Evolutionary conservation across 2,888 invertebrate genomes (phyloP), one percentile per base, ranked within the genome.

Genomic region (Cyaniris semiargus): DNA sequence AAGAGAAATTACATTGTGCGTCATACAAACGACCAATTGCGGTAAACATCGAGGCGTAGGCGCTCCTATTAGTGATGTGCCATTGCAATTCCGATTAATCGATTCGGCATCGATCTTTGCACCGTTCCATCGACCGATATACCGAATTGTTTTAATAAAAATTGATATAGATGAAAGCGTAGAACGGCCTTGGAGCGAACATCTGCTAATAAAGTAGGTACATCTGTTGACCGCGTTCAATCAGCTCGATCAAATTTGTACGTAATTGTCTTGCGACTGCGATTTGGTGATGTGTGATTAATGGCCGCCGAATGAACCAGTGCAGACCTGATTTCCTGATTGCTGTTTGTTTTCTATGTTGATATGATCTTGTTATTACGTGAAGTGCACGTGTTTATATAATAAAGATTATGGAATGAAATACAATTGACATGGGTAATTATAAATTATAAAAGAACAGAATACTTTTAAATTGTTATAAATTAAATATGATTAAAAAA

Each of bases 71-170:
- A 89, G 91, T 87, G 86, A 87, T 85, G 83, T 86, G 86, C 85
- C 86, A 88, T 86, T 91, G 91, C 91, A 91, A 93, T 90, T 91
- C 84, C 88, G 84, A 88, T 88, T 91, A 93, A 94, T 92, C 90
- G 92, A 92, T 91, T 91, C 88, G 90, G 89, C 92, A 92, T 92
- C 93, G 91, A 92, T 92, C 92, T 93, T 90, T 92, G 92, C 90
- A 89, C 92, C 86, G 85, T 83, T 84, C 88, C 88, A 82, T 88
- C 81, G 86, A 86, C 86, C 86, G 80, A 81, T 85, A 84, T 78
- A 81, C 79, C 79, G 81, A 83, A 82, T 82, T 79, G 80, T 78
- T 84, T 81, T 79, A 82, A 83, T 83, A 82, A 82, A 82, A 81
- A 80, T 79, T 76, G 72, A 78, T 76, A 70, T 70, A 76, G 75